Evolutionary conservation across 2,888 invertebrate genomes (phyloP).

Genomic region (Allolobophora icterica): DNA sequence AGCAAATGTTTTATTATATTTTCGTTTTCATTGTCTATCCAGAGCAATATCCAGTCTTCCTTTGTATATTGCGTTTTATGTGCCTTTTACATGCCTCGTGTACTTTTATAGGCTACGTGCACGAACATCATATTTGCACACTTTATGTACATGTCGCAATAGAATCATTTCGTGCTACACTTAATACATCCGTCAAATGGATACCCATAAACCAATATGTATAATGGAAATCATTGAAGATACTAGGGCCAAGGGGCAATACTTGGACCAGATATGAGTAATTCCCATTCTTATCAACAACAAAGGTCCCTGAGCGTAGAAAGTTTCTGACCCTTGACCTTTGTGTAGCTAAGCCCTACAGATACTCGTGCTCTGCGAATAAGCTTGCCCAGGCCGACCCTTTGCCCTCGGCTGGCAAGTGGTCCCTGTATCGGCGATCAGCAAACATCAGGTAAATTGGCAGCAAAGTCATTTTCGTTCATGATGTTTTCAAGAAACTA

Average conservation of each 20-base stretch:
- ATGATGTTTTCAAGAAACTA: no score
- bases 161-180: no score
- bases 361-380: neutral
- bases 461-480: no score
- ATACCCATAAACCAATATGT: neutral
- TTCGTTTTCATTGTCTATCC: no score
- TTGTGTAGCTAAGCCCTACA: neutral
- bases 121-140: no score
- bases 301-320: neutral
- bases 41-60: no score
- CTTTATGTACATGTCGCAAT: no score
- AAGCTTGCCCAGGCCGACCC: neutral
- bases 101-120: neutral
- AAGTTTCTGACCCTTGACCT: neutral
- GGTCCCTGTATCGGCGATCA: neutral
- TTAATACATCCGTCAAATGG: neutral
- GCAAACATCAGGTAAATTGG: neutral
- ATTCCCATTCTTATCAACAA: neutral
- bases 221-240: neutral
- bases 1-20: no score
- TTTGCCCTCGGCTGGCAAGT: neutral
- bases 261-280: neutral
- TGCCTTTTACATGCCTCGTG: neutral
- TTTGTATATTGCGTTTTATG: neutral
- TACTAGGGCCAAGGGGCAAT: neutral